Base-by-base conservation (phyloP, 2,113 vertebrate genomes). In the Triplophysa siluroides region DNA sequence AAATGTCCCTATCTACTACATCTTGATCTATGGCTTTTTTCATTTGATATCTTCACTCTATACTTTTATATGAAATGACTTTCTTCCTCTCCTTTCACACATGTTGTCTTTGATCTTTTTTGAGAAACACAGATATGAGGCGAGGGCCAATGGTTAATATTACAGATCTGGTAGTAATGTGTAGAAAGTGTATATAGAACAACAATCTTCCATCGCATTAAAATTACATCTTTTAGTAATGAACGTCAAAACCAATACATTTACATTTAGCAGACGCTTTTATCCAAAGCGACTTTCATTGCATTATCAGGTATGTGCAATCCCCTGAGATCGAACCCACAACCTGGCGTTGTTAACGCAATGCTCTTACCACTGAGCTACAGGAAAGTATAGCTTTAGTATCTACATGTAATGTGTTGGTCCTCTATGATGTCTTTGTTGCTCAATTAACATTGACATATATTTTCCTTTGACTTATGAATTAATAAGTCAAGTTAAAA, bases 51-150 rank as follows among this genome's bases (percentile, higher is more conserved):
- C 45, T 6, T 3, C 26, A 21, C 54, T 66, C 23, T 60, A 58
- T 21, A 78, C 64, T 60, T 47, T 66, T 63, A 73, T 65, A 47
- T 58, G 65, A 78, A 41, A 64, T 58, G 81, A 82, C 76, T 81
- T 72, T 64, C 61, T 65, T 52, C 18, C 21, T 45, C 43, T 41
- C 13, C 19, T 38, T 50, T 1, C 8, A 58, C 50, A 41, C 11
- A 41, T 52, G 58, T 62, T 69, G 38, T 54, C 56, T 72, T 72
- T 72, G 2, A 58, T 21, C 29, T 16, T 58, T 38, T 72, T 56
- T 21, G 19, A 18, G 45, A 69, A 69, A 18, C 23, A 11, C 13
- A 52, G 14, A 23, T 43, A 68, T 24, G 41, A 68, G 14, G 41
- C 45, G 4, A 67, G 41, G 21, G 66, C 16, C 6, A 58, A 72